A percentile compares a stretch with the other conserved stretches of the same genome.
These are phyloP conservation scores for Trichogramma pretiosum DNA, from an alignment of 1,140 invertebrate species.

Conservation along the genomic window DNA sequence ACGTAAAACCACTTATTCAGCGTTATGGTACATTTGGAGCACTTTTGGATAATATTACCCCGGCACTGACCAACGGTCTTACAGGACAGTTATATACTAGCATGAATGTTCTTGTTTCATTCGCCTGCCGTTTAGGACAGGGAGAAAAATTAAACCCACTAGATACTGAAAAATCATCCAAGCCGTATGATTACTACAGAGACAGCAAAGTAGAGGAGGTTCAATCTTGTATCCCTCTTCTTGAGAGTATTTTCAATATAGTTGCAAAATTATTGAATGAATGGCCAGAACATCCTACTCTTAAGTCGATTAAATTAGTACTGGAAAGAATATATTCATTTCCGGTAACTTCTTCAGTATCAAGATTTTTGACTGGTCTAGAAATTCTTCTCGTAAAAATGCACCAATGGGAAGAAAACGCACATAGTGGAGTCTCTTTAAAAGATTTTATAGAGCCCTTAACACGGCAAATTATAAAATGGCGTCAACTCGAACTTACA, in stretches of 20 bases:
- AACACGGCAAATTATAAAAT: conserved; percentile 75
- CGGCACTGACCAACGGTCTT: conserved; percentile 44
- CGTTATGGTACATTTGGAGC: conserved; percentile 52
- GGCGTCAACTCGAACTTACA: conserved; percentile 84
- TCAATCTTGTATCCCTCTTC: conserved; percentile 58
- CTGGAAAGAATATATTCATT: conserved; percentile 70
- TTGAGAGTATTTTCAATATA: conserved; percentile 54
- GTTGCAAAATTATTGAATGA: conserved; percentile 64
- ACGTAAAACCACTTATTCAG: conserved; percentile 48
- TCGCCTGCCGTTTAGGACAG: conserved; percentile 16
- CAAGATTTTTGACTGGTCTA: conserved; percentile 81
- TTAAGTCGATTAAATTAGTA: conserved; percentile 65
- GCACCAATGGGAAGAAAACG: conserved; percentile 87
- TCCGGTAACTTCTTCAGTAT: conserved; percentile 69
- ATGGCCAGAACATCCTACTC: conserved; percentile 85
- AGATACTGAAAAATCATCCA: conserved; percentile 8
- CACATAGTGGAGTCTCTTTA: conserved; percentile 78
- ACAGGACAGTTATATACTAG: conserved; percentile 48
- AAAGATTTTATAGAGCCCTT: conserved; percentile 59
- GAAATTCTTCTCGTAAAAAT: conserved; percentile 78
- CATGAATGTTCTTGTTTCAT: conserved; percentile 42
- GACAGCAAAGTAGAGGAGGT: conserved; percentile 75
- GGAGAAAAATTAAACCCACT: conserved; percentile 11
- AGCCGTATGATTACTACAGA: conserved; percentile 73
- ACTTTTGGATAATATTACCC: conserved; percentile 42